Evolutionary conservation across 2,888 invertebrate species (phyloP).

Genomic region (Trimorus sp.): DNA sequence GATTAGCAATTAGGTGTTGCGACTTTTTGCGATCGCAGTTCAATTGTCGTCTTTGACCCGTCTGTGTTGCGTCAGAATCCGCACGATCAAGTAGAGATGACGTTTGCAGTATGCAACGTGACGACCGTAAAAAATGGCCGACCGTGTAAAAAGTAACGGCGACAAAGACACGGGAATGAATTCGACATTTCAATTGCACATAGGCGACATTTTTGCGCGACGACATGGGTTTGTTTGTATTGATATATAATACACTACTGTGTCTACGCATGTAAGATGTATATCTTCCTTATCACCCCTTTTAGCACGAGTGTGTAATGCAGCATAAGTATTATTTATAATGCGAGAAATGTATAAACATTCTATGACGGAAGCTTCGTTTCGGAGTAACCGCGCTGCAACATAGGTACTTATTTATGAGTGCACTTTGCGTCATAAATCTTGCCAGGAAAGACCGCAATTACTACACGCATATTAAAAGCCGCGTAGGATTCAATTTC

Average conservation of each 20-base stretch:
- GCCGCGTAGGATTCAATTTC: slow-evolving; percentile 73
- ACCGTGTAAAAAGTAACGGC: slow-evolving; percentile 17
- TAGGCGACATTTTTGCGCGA: slow-evolving; percentile 31
- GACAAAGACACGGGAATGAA: slow-evolving; percentile 40
- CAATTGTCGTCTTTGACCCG: too few relatives aligned
- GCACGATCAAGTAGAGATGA: neutral
- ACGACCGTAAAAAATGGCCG: neutral
- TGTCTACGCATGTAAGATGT: slow-evolving; percentile 60
- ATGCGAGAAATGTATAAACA: slow-evolving; percentile 69
- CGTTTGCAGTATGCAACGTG: neutral
- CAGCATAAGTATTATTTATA: slow-evolving; percentile 64
- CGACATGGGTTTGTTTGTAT: slow-evolving; percentile 49
- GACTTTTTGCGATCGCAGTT: too few relatives aligned
- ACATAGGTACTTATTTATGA: slow-evolving; percentile 74
- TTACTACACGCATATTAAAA: slow-evolving; percentile 78
- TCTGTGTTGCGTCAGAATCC: too few relatives aligned
- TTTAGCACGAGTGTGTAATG: slow-evolving; percentile 64
- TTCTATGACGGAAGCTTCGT: slow-evolving; percentile 66
- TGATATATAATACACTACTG: slow-evolving; percentile 63
- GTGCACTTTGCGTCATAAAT: slow-evolving; percentile 75
- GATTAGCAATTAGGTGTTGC: too few relatives aligned
- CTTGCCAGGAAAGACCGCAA: slow-evolving; percentile 76
- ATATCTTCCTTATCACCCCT: slow-evolving; percentile 63
- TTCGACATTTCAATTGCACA: slow-evolving; percentile 52
- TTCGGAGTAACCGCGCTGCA: slow-evolving; percentile 59